phyloP scores from a whole-genome alignment of 2,113 vertebrate genomes.

The Etia nguti region DNA sequence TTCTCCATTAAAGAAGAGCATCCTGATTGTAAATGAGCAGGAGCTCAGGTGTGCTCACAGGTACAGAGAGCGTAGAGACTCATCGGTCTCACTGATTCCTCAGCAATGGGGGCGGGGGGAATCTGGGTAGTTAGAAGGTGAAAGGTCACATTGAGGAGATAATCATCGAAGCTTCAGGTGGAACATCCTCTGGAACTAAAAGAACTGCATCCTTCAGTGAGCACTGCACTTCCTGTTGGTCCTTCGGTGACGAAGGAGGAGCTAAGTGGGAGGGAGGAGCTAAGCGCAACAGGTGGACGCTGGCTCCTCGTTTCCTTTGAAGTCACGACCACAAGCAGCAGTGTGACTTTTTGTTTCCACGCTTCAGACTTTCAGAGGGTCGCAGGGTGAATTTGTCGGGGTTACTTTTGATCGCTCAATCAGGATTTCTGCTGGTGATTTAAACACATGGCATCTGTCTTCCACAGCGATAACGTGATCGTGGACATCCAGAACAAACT shows the following conservation, averaged over 20 bases:
- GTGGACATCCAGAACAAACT: conserved; percentile 89
- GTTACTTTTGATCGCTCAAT: neutral
- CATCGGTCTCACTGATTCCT: neutral
- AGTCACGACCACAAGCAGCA: neutral
- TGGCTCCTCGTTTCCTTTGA: neutral
- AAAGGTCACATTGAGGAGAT: neutral
- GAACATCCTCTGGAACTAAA: neutral
- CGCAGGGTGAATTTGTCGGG: neutral
- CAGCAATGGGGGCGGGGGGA: neutral
- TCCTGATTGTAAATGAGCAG: fast-evolving
- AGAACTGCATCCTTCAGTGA: neutral
- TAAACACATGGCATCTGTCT: neutral
- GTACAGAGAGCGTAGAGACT: neutral
- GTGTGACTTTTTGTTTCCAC: neutral
- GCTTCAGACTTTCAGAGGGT: neutral
- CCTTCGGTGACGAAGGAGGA: neutral
- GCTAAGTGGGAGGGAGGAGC: neutral
- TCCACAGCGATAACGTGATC: conserved; percentile 77
- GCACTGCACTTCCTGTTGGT: neutral
- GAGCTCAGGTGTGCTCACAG: neutral
- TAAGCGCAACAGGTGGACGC: neutral
- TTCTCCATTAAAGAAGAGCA: neutral
- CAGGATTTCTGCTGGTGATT: neutral
- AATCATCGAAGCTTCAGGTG: fast-evolving
- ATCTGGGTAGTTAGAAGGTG: neutral